phyloP scores from a whole-genome alignment of 1,140 invertebrate genomes.

The Stegodyphus mimosarum region DNA sequence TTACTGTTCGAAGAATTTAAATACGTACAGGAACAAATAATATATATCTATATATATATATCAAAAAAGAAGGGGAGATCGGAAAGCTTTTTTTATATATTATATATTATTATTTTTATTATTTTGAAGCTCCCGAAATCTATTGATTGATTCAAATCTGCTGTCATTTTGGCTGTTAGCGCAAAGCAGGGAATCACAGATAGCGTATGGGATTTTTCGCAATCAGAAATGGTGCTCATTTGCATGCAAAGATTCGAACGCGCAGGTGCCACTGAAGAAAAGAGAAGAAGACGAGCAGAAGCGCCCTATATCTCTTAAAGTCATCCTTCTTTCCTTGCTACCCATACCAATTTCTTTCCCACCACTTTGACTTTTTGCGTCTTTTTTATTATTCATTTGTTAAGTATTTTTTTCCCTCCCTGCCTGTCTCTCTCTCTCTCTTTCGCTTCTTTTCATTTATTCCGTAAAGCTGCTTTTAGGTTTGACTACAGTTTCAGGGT shows the following conservation, averaged over 20 bases:
- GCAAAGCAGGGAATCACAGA: constrained; percentile 15
- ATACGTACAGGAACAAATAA: constrained; percentile 49
- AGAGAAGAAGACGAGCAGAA: no score
- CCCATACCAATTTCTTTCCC: constrained; percentile 36
- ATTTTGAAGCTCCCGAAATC: constrained; percentile 19
- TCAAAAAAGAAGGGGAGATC: background rate
- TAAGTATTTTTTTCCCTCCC: background rate
- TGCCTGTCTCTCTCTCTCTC: no score
- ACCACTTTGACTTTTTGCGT: background rate
- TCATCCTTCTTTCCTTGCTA: background rate
- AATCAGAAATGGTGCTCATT: constrained; percentile 40
- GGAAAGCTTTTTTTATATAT: constrained; percentile 2
- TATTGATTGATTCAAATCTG: constrained; percentile 60
- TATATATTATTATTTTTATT: constrained; percentile 45
- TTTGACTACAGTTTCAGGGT: no score
- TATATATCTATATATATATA: constrained; percentile 34
- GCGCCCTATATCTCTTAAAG: constrained; percentile 48
- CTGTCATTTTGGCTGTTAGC: constrained; percentile 58
- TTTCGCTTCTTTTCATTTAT: background rate
- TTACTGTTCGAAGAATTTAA: constrained; percentile 39
- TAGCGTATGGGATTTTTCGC: constrained; percentile 9
- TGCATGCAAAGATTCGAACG: constrained; percentile 46
- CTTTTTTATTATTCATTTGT: background rate
- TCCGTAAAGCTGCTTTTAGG: no score
- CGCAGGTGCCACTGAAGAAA: constrained; percentile 45